Evolutionary conservation across 2,113 vertebrate species (phyloP).

Genomic region (Anguilla japonica): DNA sequence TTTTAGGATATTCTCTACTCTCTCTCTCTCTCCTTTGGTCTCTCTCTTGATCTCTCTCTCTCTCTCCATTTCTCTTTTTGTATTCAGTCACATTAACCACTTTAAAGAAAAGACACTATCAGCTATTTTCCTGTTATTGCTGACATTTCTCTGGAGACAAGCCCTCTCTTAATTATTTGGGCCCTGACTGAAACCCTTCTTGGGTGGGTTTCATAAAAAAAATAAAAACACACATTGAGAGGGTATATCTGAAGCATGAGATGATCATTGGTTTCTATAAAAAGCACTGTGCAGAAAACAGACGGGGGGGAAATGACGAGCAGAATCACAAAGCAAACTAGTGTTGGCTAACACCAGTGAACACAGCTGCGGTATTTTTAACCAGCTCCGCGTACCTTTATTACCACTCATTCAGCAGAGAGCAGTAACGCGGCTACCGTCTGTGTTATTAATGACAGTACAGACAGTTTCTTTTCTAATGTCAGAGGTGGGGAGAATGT

Average conservation of each 20-base stretch:
- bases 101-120: not conserved
- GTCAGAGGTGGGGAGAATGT: not conserved
- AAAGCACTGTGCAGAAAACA: not conserved
- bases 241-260: not conserved
- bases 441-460: not conserved
- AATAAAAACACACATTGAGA: not conserved
- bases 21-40: not conserved
- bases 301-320: not conserved
- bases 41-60: not conserved
- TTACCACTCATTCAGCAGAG: not conserved
- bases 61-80: not conserved
- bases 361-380: constrained; percentile 1
- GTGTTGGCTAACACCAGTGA: not conserved
- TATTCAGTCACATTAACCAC: not conserved
- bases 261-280: constrained; percentile 2
- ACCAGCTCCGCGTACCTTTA: not conserved
- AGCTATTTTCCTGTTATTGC: not conserved
- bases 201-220: not conserved
- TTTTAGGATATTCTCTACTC: too few species aligned
- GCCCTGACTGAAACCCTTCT: not conserved
- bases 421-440: not conserved
- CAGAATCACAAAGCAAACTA: not conserved
- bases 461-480: constrained; percentile 3
- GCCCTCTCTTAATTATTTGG: not conserved
- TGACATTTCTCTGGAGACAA: not conserved